Conservation (phyloP, 92 coral and sea anemone species). For the Palythoa heliodiscus region DNA sequence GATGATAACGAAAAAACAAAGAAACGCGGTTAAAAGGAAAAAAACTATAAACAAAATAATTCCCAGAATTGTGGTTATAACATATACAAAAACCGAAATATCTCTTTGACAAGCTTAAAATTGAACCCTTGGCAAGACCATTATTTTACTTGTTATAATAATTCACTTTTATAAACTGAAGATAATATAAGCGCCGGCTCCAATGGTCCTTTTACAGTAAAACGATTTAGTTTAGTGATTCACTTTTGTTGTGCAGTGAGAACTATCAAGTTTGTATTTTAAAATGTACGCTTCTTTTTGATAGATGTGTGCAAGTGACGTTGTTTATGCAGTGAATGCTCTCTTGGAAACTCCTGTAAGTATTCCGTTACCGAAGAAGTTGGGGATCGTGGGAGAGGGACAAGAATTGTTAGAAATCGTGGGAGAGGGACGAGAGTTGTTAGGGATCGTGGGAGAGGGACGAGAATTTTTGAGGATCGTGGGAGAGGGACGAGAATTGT, state of each 20-base stretch:
- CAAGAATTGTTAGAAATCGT: too few species aligned
- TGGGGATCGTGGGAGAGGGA: too few species aligned
- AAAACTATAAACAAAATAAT: background rate
- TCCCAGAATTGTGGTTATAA: background rate
- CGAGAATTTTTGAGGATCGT: too few species aligned
- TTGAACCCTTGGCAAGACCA: too few species aligned
- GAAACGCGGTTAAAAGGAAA: background rate
- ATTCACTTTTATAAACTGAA: too few species aligned
- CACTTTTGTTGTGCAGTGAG: background rate
- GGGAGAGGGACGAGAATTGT: too few species aligned
- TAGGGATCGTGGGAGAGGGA: too few species aligned
- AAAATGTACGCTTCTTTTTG: background rate
- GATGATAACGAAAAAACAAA: background rate
- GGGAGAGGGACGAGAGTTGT: too few species aligned
- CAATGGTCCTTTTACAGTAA: too few species aligned
- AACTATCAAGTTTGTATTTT: background rate
- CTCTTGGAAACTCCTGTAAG: constrained; percentile 90
- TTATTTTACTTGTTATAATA: background rate
- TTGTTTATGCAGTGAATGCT: constrained; percentile 87
- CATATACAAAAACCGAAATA: background rate
- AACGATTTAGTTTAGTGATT: background rate
- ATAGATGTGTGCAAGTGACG: constrained; percentile 95
- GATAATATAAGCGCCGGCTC: too few species aligned
- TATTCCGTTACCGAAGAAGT: background rate
- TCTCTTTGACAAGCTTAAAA: background rate